A percentile compares a stretch with the other conserved stretches of the same genome.
Evolutionary conservation across 30 jellyfish, hydroid and myxozoan species (phyloP).

Genomic region (Aurelia aurita): DNA sequence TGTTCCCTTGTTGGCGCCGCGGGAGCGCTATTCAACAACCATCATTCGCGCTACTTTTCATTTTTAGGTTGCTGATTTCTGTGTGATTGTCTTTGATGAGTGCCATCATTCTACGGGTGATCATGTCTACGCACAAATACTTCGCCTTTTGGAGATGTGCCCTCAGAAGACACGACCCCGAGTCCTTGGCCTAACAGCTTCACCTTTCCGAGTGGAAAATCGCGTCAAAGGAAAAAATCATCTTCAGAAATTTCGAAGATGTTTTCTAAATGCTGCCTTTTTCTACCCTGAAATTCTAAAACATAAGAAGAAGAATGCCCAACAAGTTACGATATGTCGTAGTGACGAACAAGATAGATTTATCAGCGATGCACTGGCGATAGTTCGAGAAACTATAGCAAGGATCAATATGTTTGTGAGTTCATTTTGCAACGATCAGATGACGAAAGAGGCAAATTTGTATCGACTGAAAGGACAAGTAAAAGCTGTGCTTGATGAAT

Average conservation of each 20-base stretch:
- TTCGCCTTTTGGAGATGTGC: slow-evolving; percentile 19
- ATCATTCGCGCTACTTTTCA: too few species aligned
- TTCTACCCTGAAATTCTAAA: slow-evolving; percentile 37
- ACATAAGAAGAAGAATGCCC: slow-evolving; percentile 1
- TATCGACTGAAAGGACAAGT: slow-evolving; percentile 67
- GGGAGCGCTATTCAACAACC: too few species aligned
- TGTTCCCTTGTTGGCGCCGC: too few species aligned
- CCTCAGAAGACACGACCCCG: slow-evolving; percentile 61
- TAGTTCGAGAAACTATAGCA: not conserved
- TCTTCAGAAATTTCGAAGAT: slow-evolving; percentile 44
- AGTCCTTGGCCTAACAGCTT: slow-evolving; percentile 83
- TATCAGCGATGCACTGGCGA: slow-evolving; percentile 6
- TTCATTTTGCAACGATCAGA: slow-evolving; percentile 6
- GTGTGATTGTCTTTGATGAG: slow-evolving; percentile 82
- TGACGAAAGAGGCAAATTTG: slow-evolving; percentile 11
- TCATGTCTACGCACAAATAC: slow-evolving; percentile 64
- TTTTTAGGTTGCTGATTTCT: slow-evolving; percentile 42
- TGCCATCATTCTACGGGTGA: slow-evolving; percentile 88
- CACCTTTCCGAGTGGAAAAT: slow-evolving; percentile 74
- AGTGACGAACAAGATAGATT: slow-evolving; percentile 19
- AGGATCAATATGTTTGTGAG: not conserved
- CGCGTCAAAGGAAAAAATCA: slow-evolving; percentile 52
- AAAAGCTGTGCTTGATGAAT: slow-evolving; percentile 65
- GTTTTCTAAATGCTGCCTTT: slow-evolving; percentile 52
- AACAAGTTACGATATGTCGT: slow-evolving; percentile 19